A percentile compares a stretch with the other conserved stretches of the same genome.
Conservation (phyloP, 2,797 vertebrate genomes). For the Moxostoma hubbsi region DNA sequence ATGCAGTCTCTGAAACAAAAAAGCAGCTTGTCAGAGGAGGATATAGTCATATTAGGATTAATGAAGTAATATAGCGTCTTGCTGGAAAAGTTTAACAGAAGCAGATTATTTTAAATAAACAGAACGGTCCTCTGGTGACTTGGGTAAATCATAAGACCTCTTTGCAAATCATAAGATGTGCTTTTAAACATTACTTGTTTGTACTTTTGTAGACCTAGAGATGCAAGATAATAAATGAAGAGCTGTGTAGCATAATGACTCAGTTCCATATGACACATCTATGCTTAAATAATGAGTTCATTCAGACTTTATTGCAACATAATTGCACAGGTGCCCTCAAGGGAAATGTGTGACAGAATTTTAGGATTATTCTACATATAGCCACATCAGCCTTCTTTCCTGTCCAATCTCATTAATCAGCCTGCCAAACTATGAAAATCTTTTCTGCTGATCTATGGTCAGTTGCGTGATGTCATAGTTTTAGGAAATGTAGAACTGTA, state of each 20-base stretch:
- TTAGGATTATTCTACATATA: constrained; percentile 23
- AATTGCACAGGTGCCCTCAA: constrained; percentile 33
- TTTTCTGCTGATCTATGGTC: constrained; percentile 4
- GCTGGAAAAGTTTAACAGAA: constrained; percentile 18
- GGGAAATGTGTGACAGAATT: constrained; percentile 33
- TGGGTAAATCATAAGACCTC: constrained; percentile 13
- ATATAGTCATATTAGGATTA: constrained; percentile 17
- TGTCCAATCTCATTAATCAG: constrained; percentile 34
- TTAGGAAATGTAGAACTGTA: not conserved
- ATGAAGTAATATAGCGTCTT: constrained; percentile 15
- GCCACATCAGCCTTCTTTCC: constrained; percentile 6
- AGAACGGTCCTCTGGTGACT: constrained; percentile 5
- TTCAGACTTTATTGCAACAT: constrained; percentile 27
- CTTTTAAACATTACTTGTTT: constrained; percentile 11
- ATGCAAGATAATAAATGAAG: constrained; percentile 6
- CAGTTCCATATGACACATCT: not conserved
- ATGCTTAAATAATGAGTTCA: constrained; percentile 35
- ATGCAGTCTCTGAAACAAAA: constrained; percentile 7
- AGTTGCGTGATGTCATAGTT: not conserved
- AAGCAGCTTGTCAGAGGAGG: not conserved
- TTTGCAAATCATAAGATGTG: constrained; percentile 9
- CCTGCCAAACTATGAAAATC: not conserved
- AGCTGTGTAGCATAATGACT: constrained; percentile 2
- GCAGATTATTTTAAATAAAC: not conserved
- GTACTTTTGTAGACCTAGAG: constrained; percentile 1